Evolutionary conservation across 2,797 vertebrate genomes (phyloP), one percentile per base, ranked within the genome.

Genomic region (Mallotus villosus): DNA sequence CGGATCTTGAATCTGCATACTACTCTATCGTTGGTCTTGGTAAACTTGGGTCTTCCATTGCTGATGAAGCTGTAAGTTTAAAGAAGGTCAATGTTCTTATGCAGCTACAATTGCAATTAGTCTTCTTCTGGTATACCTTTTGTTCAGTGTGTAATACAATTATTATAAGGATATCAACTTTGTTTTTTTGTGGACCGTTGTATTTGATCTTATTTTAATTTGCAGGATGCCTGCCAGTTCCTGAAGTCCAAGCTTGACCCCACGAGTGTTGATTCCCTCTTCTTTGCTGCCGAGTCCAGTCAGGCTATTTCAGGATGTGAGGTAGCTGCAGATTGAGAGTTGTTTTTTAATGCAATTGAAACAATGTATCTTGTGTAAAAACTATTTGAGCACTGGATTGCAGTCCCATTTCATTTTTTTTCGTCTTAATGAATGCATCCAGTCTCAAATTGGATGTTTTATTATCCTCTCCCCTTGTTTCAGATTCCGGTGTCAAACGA

Each of bases 401-500:
- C 2, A 46, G 11, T 14, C 11, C 41, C 9, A 3, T 46, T 46
- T 46, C 41, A 14, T 12, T 2, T 53, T 51, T 53, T 27, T 5
- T 8, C 41, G 1, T 66, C 14, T 49, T 11, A 53, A 8, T 34
- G 24, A 32, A 34, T 8, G 22, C 21, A 34, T 25, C 53, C 27
- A 17, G 37, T 17, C 27, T 14, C 4, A 4, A 71, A 5, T 12
- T 32, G 3, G 37, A 24, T 8, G 29, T 68, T 24, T 58, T 29
- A 29, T 59, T 7, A 17, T 29, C 14, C 32, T 11, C 34, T 32
- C 27, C 14, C 25, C 5, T 60, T 16, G 3, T 37, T 60, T 27
- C 82, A 99, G 98, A 95, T 98, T 70, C 91, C 93, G 0, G 87
- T 99, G 78, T 97, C 95, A 57, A 99, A 99, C 29, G 97, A 99